phyloP scores from a whole-genome alignment of 2,888 invertebrate species.

The Phyllotreta cruciferae region DNA sequence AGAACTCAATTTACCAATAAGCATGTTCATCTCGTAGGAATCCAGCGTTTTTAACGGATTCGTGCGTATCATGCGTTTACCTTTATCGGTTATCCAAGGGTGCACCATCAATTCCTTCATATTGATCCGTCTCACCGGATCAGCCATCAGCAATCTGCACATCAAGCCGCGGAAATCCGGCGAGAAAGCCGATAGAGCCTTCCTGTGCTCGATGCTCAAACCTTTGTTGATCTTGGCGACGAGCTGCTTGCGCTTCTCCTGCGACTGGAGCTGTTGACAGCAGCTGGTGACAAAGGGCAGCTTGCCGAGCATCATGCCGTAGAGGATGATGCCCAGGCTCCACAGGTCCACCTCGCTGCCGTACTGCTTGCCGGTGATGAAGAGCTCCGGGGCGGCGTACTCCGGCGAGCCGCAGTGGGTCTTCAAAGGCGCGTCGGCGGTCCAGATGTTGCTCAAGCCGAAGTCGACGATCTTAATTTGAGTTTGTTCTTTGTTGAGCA shows the following conservation, averaged over 20 bases:
- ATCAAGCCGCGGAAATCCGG: slow-evolving; percentile 62
- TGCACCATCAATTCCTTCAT: slow-evolving; percentile 66
- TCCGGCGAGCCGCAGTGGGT: slow-evolving; percentile 83
- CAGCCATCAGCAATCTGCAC: slow-evolving; percentile 64
- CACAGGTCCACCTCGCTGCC: slow-evolving; percentile 81
- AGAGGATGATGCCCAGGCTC: slow-evolving; percentile 77
- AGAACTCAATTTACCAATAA: slow-evolving; percentile 60
- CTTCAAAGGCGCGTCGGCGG: slow-evolving; percentile 66
- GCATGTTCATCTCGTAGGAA: slow-evolving; percentile 49
- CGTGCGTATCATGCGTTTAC: slow-evolving; percentile 62
- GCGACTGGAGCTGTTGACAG: slow-evolving; percentile 58
- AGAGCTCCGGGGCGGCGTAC: slow-evolving; percentile 81
- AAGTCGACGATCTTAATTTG: slow-evolving; percentile 80
- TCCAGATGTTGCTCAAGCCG: slow-evolving; percentile 75
- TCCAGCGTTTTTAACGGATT: slow-evolving; percentile 61
- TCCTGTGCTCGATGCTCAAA: slow-evolving; percentile 66
- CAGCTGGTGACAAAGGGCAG: slow-evolving; percentile 69
- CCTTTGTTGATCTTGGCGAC: slow-evolving; percentile 73
- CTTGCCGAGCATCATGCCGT: slow-evolving; percentile 77
- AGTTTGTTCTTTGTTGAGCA: slow-evolving; percentile 71
- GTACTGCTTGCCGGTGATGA: slow-evolving; percentile 71
- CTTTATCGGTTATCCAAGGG: slow-evolving; percentile 66
- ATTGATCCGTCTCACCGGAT: slow-evolving; percentile 64
- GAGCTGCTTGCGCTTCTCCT: slow-evolving; percentile 67
- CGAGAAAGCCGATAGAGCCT: slow-evolving; percentile 62